Conservation (phyloP, 2,113 vertebrate genomes). For the Rana temporaria region DNA sequence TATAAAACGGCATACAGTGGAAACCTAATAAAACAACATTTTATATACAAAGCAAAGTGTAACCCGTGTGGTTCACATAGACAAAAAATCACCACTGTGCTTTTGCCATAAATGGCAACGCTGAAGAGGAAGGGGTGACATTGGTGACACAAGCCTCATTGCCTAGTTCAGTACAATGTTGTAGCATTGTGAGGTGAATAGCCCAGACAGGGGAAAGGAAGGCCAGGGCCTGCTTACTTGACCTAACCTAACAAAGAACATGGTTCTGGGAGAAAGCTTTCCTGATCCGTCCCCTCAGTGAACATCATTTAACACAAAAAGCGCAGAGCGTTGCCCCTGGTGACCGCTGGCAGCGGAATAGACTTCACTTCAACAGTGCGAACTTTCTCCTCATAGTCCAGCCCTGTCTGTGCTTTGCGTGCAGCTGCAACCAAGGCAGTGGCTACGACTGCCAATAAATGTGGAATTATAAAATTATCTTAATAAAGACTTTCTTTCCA, state of each 20-base stretch:
- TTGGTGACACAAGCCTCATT: not conserved
- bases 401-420: slow-evolving; percentile 11
- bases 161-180: not conserved
- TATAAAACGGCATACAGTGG: too few species aligned
- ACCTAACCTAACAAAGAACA: slow-evolving; percentile 41
- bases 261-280: slow-evolving; percentile 42
- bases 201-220: not conserved
- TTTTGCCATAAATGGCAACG: not conserved
- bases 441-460: not conserved
- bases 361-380: slow-evolving; percentile 18
- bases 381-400: slow-evolving; percentile 15
- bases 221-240: slow-evolving; percentile 8
- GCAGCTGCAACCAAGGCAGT: slow-evolving; percentile 25
- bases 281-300: slow-evolving; percentile 12
- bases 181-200: slow-evolving; percentile 24
- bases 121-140: not conserved
- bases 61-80: too few species aligned
- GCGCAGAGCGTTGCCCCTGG: slow-evolving; percentile 22
- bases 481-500: slow-evolving; percentile 14
- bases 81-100: too few species aligned
- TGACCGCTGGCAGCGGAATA: slow-evolving; percentile 12
- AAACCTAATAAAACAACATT: too few species aligned
- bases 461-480: slow-evolving; percentile 34
- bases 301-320: slow-evolving; percentile 16
- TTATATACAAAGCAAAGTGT: too few species aligned